Percentiles rank a stretch among this genome's conserved stretches.
These are phyloP conservation scores for Takifugu ocellatus DNA, from an alignment of 2,797 vertebrate species.

Conservation along the genomic window DNA sequence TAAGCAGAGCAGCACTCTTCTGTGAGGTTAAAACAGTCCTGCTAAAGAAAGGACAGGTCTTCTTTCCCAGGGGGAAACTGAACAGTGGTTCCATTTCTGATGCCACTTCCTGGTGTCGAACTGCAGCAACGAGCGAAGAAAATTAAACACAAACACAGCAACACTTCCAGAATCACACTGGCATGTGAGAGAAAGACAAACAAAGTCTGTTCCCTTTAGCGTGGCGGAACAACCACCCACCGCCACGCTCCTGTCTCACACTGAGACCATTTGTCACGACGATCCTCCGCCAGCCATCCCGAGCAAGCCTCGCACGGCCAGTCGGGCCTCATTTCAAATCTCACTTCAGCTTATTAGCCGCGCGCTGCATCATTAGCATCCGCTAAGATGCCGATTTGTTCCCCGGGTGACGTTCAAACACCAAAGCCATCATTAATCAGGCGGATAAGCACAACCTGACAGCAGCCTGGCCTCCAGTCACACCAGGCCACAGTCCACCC, in stretches of 20 bases:
- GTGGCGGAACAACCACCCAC: conserved; percentile 66
- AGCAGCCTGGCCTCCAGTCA: conserved; percentile 22
- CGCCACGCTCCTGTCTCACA: conserved; percentile 68
- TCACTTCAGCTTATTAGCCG: conserved; percentile 65
- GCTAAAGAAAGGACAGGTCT: conserved; percentile 15
- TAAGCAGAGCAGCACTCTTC: conserved; percentile 12
- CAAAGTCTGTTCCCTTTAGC: conserved; percentile 64
- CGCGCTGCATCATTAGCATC: conserved; percentile 57
- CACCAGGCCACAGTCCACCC: conserved; percentile 12
- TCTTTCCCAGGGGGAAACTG: conserved; percentile 29
- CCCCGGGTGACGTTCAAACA: conserved; percentile 54
- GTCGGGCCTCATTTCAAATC: conserved; percentile 67
- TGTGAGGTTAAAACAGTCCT: conserved; percentile 15
- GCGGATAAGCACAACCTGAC: conserved; percentile 39
- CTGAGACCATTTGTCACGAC: conserved; percentile 73
- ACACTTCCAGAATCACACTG: conserved; percentile 60
- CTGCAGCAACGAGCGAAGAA: conserved; percentile 45
- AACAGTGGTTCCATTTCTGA: conserved; percentile 4
- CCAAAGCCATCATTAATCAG: conserved; percentile 39
- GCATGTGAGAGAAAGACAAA: conserved; percentile 64
- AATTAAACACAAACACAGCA: conserved; percentile 57
- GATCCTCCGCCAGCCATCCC: conserved; percentile 70
- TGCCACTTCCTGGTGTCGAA: conserved; percentile 31
- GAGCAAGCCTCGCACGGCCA: conserved; percentile 64
- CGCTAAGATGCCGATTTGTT: conserved; percentile 50